Evolutionary conservation across 2,113 vertebrate genomes (phyloP).

Genomic region (Lasiurus cinereus): DNA sequence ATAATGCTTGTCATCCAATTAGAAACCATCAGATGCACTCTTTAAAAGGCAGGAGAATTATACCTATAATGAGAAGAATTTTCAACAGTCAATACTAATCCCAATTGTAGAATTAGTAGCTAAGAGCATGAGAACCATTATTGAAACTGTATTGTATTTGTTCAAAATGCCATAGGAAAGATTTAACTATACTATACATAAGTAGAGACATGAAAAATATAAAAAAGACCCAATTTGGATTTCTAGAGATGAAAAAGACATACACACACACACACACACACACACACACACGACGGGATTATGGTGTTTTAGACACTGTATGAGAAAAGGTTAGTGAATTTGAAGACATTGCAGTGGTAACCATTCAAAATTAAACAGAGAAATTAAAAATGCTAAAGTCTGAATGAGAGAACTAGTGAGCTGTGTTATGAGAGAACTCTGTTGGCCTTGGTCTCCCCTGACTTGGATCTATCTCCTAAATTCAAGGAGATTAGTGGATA

Average conservation of each 20-base stretch:
- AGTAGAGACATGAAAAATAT: neutral
- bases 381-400: neutral
- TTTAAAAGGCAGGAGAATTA: neutral
- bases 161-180: neutral
- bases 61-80: neutral
- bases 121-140: neutral
- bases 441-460: neutral
- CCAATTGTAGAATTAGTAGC: neutral
- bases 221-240: neutral
- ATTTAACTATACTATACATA: neutral
- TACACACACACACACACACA: too few species aligned
- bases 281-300: neutral
- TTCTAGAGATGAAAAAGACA: constrained; percentile 13
- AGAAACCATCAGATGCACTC: neutral
- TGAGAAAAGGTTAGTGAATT: neutral
- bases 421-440: neutral
- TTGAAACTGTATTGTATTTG: neutral
- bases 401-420: neutral
- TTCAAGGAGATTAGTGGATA: neutral
- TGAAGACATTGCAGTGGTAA: neutral
- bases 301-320: neutral
- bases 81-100: neutral
- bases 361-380: neutral
- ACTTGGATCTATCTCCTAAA: neutral
- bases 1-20: neutral